A percentile compares a stretch with the other conserved stretches of the same genome.
Evolutionary conservation across 1,140 invertebrate genomes (phyloP).

Genomic region (Zaprionus nigranus): DNA sequence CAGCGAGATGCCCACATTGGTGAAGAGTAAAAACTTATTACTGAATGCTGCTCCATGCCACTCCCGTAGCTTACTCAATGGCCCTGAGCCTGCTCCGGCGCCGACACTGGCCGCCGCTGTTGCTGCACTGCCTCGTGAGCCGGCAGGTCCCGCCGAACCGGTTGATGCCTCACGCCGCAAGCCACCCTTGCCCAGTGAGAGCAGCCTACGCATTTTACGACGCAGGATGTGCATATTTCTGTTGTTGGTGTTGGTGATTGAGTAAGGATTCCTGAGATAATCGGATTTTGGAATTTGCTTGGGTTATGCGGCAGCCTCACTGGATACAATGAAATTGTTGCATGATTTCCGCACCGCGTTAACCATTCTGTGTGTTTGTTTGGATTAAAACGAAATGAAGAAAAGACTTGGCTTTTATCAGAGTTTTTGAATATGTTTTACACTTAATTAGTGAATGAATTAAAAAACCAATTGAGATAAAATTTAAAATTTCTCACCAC

Average conservation of each 20-base stretch:
- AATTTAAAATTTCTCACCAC: slow-evolving; percentile 18
- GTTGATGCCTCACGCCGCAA: slow-evolving; percentile 17
- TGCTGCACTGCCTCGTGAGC: background rate
- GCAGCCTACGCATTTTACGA: slow-evolving; percentile 28
- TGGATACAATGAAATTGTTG: slow-evolving; percentile 18
- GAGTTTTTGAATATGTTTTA: slow-evolving; percentile 13
- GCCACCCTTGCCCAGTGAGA: slow-evolving; percentile 23
- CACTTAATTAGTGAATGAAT: slow-evolving; percentile 13
- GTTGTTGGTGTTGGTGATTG: background rate
- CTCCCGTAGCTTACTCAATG: slow-evolving; percentile 54
- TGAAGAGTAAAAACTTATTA: slow-evolving; percentile 91
- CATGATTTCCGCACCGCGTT: slow-evolving; percentile 24
- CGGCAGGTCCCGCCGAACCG: background rate
- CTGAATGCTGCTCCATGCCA: slow-evolving; percentile 86
- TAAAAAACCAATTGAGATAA: slow-evolving; percentile 4
- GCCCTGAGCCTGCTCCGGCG: slow-evolving; percentile 4
- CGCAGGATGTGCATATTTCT: slow-evolving; percentile 33
- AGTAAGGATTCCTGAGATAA: background rate
- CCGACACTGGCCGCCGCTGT: slow-evolving; percentile 1
- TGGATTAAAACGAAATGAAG: slow-evolving; percentile 1
- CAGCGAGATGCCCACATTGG: slow-evolving; percentile 93
- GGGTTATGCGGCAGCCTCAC: background rate
- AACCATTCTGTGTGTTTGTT: slow-evolving; percentile 15
- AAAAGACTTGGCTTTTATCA: slow-evolving; percentile 3
- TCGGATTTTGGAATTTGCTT: background rate